Percentiles rank a stretch among this genome's conserved stretches.
These are phyloP conservation scores for Bimastos eiseni DNA, from an alignment of 2,888 invertebrate species.

Conservation along the genomic window DNA sequence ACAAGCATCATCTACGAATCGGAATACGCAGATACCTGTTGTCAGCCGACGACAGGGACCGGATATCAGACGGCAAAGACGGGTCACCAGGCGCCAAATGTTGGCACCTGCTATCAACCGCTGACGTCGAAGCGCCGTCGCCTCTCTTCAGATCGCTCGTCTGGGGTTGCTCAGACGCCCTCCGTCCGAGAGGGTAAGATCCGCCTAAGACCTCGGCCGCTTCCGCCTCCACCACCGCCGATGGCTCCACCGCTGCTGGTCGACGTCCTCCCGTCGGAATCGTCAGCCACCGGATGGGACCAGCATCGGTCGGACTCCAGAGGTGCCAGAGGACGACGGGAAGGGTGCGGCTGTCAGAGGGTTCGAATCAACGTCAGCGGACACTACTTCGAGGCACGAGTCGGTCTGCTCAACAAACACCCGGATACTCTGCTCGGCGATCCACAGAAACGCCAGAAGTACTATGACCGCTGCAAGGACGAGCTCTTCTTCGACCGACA, in stretches of 20 bases:
- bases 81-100: not conserved
- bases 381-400: slow-evolving; percentile 59
- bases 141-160: not conserved
- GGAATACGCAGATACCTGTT: not conserved
- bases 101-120: not conserved
- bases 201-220: not conserved
- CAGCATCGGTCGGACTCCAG: not conserved
- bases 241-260: not conserved
- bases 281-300: not conserved
- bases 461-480: slow-evolving; percentile 56
- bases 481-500: slow-evolving; percentile 62
- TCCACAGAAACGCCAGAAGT: slow-evolving; percentile 57
- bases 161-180: not conserved
- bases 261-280: not conserved
- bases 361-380: slow-evolving; percentile 61
- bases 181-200: not conserved
- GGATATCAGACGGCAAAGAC: not conserved
- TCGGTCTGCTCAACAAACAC: slow-evolving; percentile 55
- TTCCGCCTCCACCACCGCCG: not conserved
- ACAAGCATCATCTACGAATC: not conserved
- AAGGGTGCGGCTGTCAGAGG: slow-evolving; percentile 55
- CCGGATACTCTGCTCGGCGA: slow-evolving; percentile 61
- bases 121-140: slow-evolving; percentile 6
- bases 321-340: slow-evolving; percentile 13
- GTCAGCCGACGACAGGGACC: not conserved